Evolutionary conservation across 2,113 vertebrate genomes (phyloP).

Genomic region (Sus scrofa): T2T-Sscrofa CM000813.6:38590501-38591000

Average conservation of each 20-base stretch:
- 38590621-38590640: background rate
- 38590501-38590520: background rate
- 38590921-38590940: background rate
- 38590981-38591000: background rate
- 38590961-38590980: background rate
- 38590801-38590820: background rate
- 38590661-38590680: background rate
- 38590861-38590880: background rate
- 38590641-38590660: background rate
- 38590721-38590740: background rate
- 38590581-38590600: background rate
- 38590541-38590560: background rate
- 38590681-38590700: background rate
- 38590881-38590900: background rate
- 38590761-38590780: background rate
- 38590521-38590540: background rate
- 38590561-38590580: background rate
- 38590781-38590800: background rate
- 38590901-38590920: background rate
- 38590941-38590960: background rate
- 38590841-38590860: background rate
- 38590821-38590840: background rate
- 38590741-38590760: background rate
- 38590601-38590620: background rate
- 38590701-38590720: background rate